These are phyloP conservation scores for Limosa lapponica DNA, from an alignment of 2,797 vertebrate genomes.

Conservation along the genomic window DNA sequence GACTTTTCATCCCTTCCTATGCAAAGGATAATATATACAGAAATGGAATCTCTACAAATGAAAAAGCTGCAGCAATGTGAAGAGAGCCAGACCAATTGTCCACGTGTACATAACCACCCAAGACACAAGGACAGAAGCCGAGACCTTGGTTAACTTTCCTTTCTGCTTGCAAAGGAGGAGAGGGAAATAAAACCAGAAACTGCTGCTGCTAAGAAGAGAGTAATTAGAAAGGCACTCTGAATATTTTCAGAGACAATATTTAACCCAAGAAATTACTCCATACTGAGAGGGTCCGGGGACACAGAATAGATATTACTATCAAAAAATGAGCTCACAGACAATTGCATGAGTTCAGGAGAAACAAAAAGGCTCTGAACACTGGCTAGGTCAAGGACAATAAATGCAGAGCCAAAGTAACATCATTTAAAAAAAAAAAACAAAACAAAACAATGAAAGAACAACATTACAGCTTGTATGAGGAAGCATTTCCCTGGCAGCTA, in stretches of 20 bases:
- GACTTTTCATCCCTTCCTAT: neutral
- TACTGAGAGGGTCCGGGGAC: neutral
- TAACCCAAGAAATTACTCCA: neutral
- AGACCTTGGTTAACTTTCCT: neutral
- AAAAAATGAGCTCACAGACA: neutral
- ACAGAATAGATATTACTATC: neutral
- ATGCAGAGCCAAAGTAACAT: neutral
- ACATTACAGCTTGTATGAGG: neutral
- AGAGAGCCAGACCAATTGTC: neutral
- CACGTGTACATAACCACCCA: neutral
- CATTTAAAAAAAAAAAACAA: neutral
- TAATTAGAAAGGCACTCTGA: constrained; percentile 23
- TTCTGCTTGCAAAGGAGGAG: neutral
- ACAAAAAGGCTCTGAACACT: neutral
- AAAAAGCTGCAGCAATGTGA: neutral
- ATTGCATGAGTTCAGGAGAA: neutral
- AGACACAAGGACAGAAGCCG: neutral
- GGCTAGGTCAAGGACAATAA: neutral
- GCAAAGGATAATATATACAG: neutral
- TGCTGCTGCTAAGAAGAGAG: neutral
- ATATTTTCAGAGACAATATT: constrained; percentile 15
- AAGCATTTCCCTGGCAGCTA: neutral
- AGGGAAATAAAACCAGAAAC: neutral
- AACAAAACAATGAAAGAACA: neutral
- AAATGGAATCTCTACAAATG: neutral